phyloP scores from a whole-genome alignment of 2,797 vertebrate species.

The Scyliorhinus canicula region DNA sequence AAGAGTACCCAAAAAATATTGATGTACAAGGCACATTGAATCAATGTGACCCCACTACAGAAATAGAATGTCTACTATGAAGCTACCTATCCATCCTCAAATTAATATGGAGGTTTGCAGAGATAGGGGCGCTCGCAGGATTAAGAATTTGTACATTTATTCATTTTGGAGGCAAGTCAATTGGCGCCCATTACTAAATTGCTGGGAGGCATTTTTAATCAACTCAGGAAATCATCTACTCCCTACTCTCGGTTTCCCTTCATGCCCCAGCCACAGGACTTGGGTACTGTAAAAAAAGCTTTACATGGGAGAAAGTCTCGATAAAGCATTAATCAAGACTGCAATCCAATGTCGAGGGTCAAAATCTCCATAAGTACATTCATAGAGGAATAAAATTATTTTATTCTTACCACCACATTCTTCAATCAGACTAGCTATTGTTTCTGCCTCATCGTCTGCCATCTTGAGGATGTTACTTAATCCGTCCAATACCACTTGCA shows the following conservation, averaged over 20 bases:
- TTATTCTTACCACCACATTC: slow-evolving; percentile 82
- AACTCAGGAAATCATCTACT: not conserved
- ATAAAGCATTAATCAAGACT: not conserved
- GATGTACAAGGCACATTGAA: not conserved
- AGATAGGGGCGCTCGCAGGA: not conserved
- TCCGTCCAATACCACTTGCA: slow-evolving; percentile 95
- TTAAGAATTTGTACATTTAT: not conserved
- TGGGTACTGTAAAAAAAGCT: not conserved
- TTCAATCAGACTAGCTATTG: slow-evolving; percentile 94
- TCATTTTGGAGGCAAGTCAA: not conserved
- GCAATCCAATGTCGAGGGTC: not conserved
- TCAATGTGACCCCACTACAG: not conserved
- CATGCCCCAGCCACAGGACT: not conserved
- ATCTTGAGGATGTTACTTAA: slow-evolving; percentile 99
- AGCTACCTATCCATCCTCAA: not conserved
- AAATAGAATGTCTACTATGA: not conserved
- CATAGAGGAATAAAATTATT: not conserved
- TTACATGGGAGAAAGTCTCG: not conserved
- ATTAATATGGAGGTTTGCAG: not conserved
- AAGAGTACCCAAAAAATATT: no score
- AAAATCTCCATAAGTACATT: not conserved
- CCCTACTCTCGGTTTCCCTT: not conserved
- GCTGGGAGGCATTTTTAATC: not conserved
- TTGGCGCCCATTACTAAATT: not conserved
- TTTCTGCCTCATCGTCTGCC: slow-evolving; percentile 95